Evolutionary conservation across 2,888 invertebrate species (phyloP).

Genomic region (Odontomyia ornata): DNA sequence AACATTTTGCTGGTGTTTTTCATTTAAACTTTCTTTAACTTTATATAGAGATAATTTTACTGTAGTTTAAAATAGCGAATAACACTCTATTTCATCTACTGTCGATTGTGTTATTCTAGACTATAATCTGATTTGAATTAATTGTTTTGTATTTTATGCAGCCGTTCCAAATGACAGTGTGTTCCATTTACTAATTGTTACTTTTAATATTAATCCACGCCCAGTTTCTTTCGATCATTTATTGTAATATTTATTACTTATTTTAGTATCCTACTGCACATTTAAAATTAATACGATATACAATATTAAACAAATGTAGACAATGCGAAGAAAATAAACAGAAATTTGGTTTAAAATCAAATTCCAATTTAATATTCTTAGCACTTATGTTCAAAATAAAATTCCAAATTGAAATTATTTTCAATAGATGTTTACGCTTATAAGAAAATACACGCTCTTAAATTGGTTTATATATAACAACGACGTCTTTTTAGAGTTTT

Average conservation of each 20-base stretch:
- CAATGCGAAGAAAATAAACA: background rate
- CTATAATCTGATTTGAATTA: background rate
- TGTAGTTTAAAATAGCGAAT: constrained; percentile 47
- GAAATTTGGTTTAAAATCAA: background rate
- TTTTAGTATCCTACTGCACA: background rate
- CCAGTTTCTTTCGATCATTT: constrained; percentile 13
- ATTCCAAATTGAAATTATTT: background rate
- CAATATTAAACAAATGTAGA: background rate
- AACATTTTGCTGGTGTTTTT: background rate
- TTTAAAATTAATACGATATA: background rate
- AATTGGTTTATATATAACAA: constrained; percentile 27
- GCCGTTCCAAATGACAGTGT: background rate
- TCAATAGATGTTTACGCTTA: background rate
- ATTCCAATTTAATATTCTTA: background rate
- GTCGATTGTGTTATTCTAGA: constrained; percentile 21
- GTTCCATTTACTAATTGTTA: background rate
- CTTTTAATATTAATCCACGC: constrained; percentile 22
- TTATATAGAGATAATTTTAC: background rate
- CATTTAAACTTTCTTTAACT: background rate
- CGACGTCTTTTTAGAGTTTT: constrained; percentile 34
- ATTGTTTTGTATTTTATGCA: constrained; percentile 29
- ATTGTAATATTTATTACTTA: background rate
- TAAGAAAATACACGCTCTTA: constrained; percentile 15
- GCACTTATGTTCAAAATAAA: background rate
- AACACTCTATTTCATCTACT: constrained; percentile 51